A percentile compares a stretch with the other conserved stretches of the same genome.
phyloP scores from a whole-genome alignment of 2,113 vertebrate genomes.

The Neogale vison region DNA sequence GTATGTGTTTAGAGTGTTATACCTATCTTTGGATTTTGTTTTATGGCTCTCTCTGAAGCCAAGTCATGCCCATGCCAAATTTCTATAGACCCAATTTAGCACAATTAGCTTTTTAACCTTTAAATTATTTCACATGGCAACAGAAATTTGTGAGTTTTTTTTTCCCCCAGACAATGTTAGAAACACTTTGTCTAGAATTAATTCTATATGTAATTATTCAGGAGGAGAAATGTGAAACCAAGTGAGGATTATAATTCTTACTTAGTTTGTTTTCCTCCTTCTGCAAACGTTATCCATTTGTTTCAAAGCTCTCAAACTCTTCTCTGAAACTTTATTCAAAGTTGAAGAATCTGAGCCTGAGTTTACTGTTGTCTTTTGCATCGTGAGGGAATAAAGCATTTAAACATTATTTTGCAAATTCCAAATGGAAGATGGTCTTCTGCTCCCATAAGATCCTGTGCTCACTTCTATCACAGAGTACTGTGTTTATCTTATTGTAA shows the following conservation, averaged over 20 bases:
- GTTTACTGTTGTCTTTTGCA: not conserved
- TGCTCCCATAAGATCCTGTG: not conserved
- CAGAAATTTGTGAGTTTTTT: not conserved
- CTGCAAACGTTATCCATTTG: not conserved
- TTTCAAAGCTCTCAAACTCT: not conserved
- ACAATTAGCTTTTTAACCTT: constrained; percentile 70
- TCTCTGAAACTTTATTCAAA: not conserved
- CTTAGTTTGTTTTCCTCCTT: not conserved
- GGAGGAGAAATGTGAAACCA: not conserved
- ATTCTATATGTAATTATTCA: not conserved
- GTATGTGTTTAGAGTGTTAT: not conserved
- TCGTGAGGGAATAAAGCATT: not conserved
- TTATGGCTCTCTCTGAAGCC: constrained; percentile 42
- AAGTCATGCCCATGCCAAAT: constrained; percentile 51
- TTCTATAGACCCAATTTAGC: constrained; percentile 38
- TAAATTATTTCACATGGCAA: constrained; percentile 66
- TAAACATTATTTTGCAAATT: not conserved
- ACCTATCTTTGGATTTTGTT: constrained; percentile 40
- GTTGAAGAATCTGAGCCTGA: not conserved
- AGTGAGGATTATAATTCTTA: not conserved
- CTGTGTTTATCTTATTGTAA: not conserved
- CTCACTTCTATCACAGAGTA: not conserved
- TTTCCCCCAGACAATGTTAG: not conserved
- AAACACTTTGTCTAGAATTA: not conserved
- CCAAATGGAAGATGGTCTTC: not conserved